Percentiles rank a stretch among this genome's conserved stretches.
phyloP scores from a whole-genome alignment of 30 jellyfish, hydroid and myxozoan species.

The Rhopilema esculentum region DNA sequence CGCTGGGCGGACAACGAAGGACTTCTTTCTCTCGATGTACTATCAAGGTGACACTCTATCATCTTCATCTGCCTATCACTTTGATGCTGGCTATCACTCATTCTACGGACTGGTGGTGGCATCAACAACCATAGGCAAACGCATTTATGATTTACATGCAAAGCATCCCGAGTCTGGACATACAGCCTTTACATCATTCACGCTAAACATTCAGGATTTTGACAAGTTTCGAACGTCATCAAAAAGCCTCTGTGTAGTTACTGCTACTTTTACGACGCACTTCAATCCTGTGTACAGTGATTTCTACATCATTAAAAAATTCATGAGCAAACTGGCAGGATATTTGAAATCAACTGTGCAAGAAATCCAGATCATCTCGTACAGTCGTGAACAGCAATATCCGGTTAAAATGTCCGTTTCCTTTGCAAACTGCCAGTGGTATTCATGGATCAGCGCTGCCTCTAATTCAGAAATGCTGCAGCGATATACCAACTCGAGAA shows the following conservation, averaged over 20 bases:
- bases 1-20: slow-evolving; percentile 49
- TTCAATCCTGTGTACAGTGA: slow-evolving; percentile 76
- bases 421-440: slow-evolving; percentile 66
- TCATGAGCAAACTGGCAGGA: slow-evolving; percentile 58
- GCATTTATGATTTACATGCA: slow-evolving; percentile 61
- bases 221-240: slow-evolving; percentile 18
- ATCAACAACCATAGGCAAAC: slow-evolving; percentile 22
- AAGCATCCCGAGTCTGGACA: slow-evolving; percentile 78
- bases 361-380: slow-evolving; percentile 70
- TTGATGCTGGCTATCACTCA: slow-evolving; percentile 64
- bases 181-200: slow-evolving; percentile 30
- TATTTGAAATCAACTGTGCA: slow-evolving; percentile 38
- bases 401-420: slow-evolving; percentile 39
- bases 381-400: slow-evolving; percentile 3
- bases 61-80: slow-evolving; percentile 28
- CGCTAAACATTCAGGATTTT: slow-evolving; percentile 46
- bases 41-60: slow-evolving; percentile 26
- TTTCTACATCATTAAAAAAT: slow-evolving; percentile 28
- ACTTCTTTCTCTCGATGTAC: slow-evolving; percentile 46
- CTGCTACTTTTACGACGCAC: slow-evolving; percentile 40
- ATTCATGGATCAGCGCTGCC: slow-evolving; percentile 27
- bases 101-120: slow-evolving; percentile 74
- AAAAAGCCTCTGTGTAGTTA: slow-evolving; percentile 68
- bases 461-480: slow-evolving; percentile 4
- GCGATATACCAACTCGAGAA: slow-evolving; percentile 16